Percentiles rank a stretch among this genome's conserved stretches.
phyloP scores from a whole-genome alignment of 2,113 vertebrate species.

The Tautogolabrus adspersus region DNA sequence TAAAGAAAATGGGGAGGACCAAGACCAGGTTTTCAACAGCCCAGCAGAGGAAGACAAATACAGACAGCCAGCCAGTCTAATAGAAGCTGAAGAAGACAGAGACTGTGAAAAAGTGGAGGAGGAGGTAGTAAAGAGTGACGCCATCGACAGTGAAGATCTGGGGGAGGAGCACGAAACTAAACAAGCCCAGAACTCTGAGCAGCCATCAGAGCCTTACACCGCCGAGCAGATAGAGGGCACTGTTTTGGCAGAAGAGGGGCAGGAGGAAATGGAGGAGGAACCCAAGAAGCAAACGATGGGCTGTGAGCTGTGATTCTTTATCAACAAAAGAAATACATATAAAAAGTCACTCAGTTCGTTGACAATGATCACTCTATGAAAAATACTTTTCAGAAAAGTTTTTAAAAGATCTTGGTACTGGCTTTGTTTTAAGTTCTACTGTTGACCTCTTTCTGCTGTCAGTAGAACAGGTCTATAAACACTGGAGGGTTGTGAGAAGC shows the following conservation, averaged over 20 bases:
- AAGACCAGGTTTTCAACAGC: constrained; percentile 46
- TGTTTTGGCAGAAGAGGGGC: not conserved
- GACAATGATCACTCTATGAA: constrained; percentile 33
- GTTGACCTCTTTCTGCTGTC: constrained; percentile 50
- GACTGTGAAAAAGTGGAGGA: constrained; percentile 53
- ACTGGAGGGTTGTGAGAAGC: constrained; percentile 38
- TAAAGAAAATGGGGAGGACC: constrained; percentile 64
- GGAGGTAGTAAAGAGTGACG: constrained; percentile 18
- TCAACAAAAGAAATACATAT: constrained; percentile 1
- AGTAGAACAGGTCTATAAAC: constrained; percentile 35
- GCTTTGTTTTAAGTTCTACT: constrained; percentile 21
- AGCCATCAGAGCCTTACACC: constrained; percentile 8
- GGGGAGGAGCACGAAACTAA: constrained; percentile 36
- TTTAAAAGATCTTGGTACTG: constrained; percentile 20
- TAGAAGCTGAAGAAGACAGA: constrained; percentile 47
- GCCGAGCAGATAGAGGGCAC: constrained; percentile 2
- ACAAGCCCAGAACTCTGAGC: constrained; percentile 7
- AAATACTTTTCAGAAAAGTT: not conserved
- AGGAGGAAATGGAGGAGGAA: constrained; percentile 16
- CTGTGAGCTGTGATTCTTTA: constrained; percentile 56
- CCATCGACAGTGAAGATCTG: not conserved
- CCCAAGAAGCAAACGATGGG: constrained; percentile 17
- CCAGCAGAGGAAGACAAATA: constrained; percentile 39
- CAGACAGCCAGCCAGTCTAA: not conserved
- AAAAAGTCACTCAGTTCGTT: constrained; percentile 53